These are phyloP conservation scores for Polyommatus icarus DNA, from an alignment of 2,888 invertebrate species.

Conservation along the genomic window DNA sequence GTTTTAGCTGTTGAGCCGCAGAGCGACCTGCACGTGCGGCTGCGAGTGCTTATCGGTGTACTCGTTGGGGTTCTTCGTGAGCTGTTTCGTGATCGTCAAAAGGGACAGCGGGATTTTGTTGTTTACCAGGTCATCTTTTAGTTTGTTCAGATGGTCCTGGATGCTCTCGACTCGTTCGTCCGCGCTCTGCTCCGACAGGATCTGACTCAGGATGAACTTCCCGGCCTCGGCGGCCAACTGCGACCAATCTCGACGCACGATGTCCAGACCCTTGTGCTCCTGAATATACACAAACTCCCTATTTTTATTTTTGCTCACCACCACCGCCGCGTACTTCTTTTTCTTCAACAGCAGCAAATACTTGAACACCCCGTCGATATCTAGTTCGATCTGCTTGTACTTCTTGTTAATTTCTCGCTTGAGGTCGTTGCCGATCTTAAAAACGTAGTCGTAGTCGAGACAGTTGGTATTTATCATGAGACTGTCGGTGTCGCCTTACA, in stretches of 20 bases:
- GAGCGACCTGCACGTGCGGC: constrained; percentile 93
- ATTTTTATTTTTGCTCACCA: constrained; percentile 83
- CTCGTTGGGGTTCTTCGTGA: constrained; percentile 96
- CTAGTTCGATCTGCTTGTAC: constrained; percentile 96
- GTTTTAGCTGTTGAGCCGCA: constrained; percentile 89
- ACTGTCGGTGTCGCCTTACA: constrained; percentile 99
- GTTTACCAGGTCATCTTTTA: constrained; percentile 86
- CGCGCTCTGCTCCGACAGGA: constrained; percentile 88
- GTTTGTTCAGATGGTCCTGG: constrained; percentile 87
- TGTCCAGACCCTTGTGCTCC: constrained; percentile 97
- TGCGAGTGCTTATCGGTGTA: constrained; percentile 91
- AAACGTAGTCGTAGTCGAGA: constrained; percentile 88
- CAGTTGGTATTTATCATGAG: constrained; percentile 99
- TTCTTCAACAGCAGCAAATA: constrained; percentile 96
- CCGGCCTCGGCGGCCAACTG: constrained; percentile 96
- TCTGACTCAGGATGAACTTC: constrained; percentile 89
- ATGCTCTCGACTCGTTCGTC: constrained; percentile 94
- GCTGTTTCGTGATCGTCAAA: constrained; percentile 94
- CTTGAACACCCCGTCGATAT: constrained; percentile 98
- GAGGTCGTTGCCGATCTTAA: constrained; percentile 86
- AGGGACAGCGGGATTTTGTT: constrained; percentile 87
- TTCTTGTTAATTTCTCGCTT: constrained; percentile 96
- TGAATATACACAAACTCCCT: constrained; percentile 84
- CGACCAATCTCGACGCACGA: constrained; percentile 99
- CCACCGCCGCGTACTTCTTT: constrained; percentile 98